phyloP scores from a whole-genome alignment of 2,113 vertebrate species.

The Regulus satrapa region DNA sequence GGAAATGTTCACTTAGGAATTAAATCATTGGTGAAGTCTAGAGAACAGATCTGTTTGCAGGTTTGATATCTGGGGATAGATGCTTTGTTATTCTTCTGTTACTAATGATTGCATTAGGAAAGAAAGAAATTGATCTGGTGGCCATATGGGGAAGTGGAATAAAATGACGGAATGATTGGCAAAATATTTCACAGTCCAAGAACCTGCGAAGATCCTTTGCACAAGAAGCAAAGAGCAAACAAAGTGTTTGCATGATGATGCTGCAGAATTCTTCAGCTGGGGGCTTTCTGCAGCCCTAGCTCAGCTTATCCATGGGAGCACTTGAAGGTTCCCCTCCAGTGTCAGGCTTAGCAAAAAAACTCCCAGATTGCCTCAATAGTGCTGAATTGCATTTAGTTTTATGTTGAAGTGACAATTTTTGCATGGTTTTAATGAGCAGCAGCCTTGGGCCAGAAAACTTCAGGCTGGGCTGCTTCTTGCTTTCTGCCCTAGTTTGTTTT shows the following conservation, averaged over 20 bases:
- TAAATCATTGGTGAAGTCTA: background rate
- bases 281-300: background rate
- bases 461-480: background rate
- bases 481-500: background rate
- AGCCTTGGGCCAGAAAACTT: constrained; percentile 35
- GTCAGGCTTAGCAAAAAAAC: background rate
- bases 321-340: background rate
- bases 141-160: constrained; percentile 13
- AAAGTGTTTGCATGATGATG: background rate
- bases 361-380: background rate
- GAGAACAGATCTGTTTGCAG: constrained; percentile 42
- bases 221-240: background rate
- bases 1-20: constrained; percentile 62
- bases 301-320: background rate
- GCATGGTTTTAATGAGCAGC: constrained; percentile 36
- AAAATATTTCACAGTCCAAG: background rate
- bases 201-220: background rate
- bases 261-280: background rate
- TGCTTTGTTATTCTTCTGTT: constrained; percentile 38
- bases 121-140: constrained; percentile 37
- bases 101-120: constrained; percentile 21
- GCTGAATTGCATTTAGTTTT: constrained; percentile 42
- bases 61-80: constrained; percentile 11
- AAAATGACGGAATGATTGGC: constrained; percentile 59
- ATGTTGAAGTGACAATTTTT: constrained; percentile 36